phyloP scores from a whole-genome alignment of 2,888 invertebrate species.

The Tetragonisca angustula region DNA sequence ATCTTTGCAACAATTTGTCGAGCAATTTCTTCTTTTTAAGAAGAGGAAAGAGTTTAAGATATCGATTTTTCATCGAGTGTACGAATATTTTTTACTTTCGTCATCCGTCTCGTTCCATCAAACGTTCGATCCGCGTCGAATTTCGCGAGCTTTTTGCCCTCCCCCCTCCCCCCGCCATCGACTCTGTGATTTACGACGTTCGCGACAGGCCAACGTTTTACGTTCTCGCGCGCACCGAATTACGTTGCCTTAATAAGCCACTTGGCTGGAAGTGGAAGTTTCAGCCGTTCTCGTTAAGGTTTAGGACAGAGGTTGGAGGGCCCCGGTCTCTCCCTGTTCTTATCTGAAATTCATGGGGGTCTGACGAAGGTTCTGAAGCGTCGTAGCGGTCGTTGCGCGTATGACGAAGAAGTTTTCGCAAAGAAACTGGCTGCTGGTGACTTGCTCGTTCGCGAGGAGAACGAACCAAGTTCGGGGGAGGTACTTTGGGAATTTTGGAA shows the following conservation, averaged over 20 bases:
- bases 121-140: background rate
- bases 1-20: no score
- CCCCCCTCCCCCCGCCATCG: background rate
- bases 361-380: background rate
- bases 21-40: no score
- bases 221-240: conserved; percentile 3
- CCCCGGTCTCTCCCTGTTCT: background rate
- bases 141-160: background rate
- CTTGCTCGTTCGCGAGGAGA: no score
- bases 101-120: no score
- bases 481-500: no score
- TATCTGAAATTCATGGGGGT: conserved; percentile 6
- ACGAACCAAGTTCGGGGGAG: no score
- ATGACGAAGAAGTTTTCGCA: background rate
- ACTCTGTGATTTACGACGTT: conserved; percentile 40
- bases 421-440: background rate
- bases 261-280: background rate
- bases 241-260: conserved; percentile 47
- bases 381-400: background rate
- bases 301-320: background rate
- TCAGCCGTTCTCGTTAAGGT: conserved; percentile 21
- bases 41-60: no score
- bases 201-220: conserved; percentile 36
- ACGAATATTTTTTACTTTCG: no score
- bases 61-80: no score